Evolutionary conservation across 2,888 invertebrate species (phyloP).

Genomic region (Lamellibrachia columna): DNA sequence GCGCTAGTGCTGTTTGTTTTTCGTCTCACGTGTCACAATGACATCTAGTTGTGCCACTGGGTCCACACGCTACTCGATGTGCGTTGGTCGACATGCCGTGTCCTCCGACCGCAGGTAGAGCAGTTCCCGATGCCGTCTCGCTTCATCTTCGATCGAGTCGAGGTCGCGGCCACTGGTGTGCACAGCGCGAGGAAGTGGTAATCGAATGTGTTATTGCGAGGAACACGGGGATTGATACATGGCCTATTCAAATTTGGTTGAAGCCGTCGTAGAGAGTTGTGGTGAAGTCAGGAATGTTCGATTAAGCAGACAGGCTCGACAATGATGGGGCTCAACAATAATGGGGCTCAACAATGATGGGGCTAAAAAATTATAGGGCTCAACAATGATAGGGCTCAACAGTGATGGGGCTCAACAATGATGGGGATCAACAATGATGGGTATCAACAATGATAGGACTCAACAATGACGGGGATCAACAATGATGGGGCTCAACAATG

Average conservation of each 20-base stretch:
- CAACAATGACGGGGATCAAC: too few species aligned
- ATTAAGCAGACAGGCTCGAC: too few species aligned
- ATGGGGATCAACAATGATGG: too few species aligned
- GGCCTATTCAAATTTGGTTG: background rate
- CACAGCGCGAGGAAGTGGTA: background rate
- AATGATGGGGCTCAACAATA: too few species aligned
- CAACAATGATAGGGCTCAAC: too few species aligned
- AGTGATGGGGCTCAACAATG: too few species aligned
- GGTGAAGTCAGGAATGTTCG: too few species aligned
- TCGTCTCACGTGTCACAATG: background rate
- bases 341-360: too few species aligned
- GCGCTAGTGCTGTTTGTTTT: background rate
- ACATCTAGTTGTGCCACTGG: background rate
- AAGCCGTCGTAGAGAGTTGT: too few species aligned
- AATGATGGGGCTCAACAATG: too few species aligned
- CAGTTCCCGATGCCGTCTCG: background rate
- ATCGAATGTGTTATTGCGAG: background rate
- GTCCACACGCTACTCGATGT: background rate
- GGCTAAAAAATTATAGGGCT: too few species aligned
- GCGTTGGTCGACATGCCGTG: background rate
- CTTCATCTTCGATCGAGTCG: background rate
- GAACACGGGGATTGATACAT: background rate
- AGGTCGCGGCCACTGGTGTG: background rate
- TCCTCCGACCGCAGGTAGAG: background rate
- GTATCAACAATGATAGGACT: too few species aligned